Base-by-base conservation (phyloP, 2,888 invertebrate genomes). In the Conistra vaccinii region DNA sequence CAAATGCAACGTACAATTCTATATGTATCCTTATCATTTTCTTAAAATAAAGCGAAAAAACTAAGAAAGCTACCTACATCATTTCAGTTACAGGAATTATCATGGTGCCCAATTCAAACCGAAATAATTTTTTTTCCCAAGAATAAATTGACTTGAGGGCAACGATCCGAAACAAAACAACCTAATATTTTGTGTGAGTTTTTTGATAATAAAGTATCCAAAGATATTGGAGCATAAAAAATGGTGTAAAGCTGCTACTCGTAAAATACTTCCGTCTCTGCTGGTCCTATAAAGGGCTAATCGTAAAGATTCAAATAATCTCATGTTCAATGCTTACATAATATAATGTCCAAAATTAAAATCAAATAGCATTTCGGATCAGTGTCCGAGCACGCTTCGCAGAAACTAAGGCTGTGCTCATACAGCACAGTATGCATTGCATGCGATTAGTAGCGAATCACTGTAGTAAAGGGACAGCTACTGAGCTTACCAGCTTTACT, bases 271-370 rank as follows among this genome's bases (percentile, higher is more conserved):
- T 26, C 14, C 7, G 20, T 39, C 5, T 53, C 42, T 35, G 9
- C 42, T 35, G 10, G 39, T 53, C 3, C 12, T 26, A 29, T 32
- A 57, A 53, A 65, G 1, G 17, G 14, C 29, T 70, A n/a, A 65
- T 81, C 69, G 14, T 57, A 39, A 76, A 73, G 26, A 73, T 39
- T 12, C 20, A 66, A 58, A 82, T 63, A 82, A 72, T 73, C 32
- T 68, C 68, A 71, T 17, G 57, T 39, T 20, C 53, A 51, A 48
- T 12, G 35, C 32, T 12, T 55, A 29, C n/a, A 66, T 45, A 82
- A 76, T 62, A 55, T 83, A 76, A 85, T 66, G 72, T 82, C 63
- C 65, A 29, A 67, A 80, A 86, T 78, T 82, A 84, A 84, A 82
- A 76, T 85, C 80, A 74, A 86, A 79, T 53, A 80, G 73, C 63